Evolutionary conservation across 2,888 invertebrate genomes (phyloP).

Genomic region (Mythimna lalbum): DNA sequence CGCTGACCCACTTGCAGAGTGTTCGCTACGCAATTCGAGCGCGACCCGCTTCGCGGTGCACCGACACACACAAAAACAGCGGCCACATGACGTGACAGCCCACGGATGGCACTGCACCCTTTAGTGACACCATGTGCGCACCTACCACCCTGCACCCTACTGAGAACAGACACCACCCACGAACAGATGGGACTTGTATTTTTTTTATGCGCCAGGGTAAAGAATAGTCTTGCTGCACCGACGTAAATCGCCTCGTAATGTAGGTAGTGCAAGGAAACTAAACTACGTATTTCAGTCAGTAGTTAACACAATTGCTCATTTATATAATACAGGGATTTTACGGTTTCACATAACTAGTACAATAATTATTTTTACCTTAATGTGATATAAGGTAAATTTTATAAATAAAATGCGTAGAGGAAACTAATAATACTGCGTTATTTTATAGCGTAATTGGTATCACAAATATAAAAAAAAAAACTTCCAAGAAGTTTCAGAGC

Average conservation of each 20-base stretch:
- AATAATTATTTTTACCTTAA: background rate
- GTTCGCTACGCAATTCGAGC: constrained; percentile 88
- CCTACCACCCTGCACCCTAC: constrained; percentile 49
- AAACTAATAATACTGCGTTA: constrained; percentile 7
- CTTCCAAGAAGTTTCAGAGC: background rate
- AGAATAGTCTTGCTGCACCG: background rate
- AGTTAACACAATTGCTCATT: background rate
- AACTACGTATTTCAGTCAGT: constrained; percentile 21
- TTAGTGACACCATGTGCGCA: constrained; percentile 42
- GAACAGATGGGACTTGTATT: constrained; percentile 27
- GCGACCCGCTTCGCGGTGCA: constrained; percentile 81
- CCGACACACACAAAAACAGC: constrained; percentile 56
- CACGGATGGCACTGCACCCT: constrained; percentile 49
- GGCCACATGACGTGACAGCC: constrained; percentile 59
- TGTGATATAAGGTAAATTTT: background rate
- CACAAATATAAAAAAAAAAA: constrained; percentile 21
- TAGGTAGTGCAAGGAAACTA: constrained; percentile 6
- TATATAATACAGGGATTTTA: constrained; percentile 17
- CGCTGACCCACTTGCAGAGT: constrained; percentile 88
- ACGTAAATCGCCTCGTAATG: constrained; percentile 5
- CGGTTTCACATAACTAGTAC: constrained; percentile 5
- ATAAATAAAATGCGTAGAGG: constrained; percentile 14
- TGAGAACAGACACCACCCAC: constrained; percentile 41
- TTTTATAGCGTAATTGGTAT: background rate
- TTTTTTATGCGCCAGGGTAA: background rate